A percentile compares a stretch with the other conserved stretches of the same genome.
These are phyloP conservation scores for Sarcophaga carnaria DNA, from an alignment of 2,888 invertebrate species.

Conservation along the genomic window DNA sequence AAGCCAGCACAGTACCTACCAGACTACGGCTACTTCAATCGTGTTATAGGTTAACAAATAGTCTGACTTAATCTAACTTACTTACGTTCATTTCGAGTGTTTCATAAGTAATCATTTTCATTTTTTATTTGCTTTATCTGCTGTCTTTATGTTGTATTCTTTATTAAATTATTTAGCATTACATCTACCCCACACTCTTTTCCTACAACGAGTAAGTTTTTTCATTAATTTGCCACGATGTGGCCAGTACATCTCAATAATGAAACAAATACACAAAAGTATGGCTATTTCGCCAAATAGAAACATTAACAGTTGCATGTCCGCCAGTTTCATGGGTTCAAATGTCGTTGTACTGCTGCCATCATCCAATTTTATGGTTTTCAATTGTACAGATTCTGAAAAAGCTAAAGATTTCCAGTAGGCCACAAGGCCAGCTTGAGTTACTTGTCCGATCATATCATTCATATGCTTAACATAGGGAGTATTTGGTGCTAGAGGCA, in stretches of 20 bases:
- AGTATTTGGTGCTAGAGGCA: constrained; percentile 66
- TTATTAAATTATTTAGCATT: neutral
- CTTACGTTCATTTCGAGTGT: too few relatives aligned
- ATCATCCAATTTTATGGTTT: constrained; percentile 47
- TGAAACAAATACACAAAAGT: constrained; percentile 45
- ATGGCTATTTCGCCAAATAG: constrained; percentile 21
- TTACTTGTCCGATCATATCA: constrained; percentile 54
- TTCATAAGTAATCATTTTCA: too few relatives aligned
- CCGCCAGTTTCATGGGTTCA: constrained; percentile 65
- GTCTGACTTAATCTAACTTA: too few relatives aligned
- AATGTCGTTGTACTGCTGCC: constrained; percentile 19
- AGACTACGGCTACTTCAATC: too few relatives aligned
- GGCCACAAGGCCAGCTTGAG: constrained; percentile 58
- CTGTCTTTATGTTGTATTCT: neutral
- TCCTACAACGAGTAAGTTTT: neutral
- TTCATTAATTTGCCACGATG: neutral
- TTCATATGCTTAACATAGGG: constrained; percentile 63
- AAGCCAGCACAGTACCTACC: too few relatives aligned
- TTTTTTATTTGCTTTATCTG: too few relatives aligned
- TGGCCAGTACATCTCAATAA: constrained; percentile 42
- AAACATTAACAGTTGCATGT: constrained; percentile 57
- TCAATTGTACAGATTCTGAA: constrained; percentile 60
- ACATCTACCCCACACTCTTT: neutral
- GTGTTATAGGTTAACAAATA: too few relatives aligned
- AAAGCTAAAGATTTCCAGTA: constrained; percentile 67